These are phyloP conservation scores for Amphipoea oculea DNA, from an alignment of 2,888 invertebrate species.

Conservation along the genomic window DNA sequence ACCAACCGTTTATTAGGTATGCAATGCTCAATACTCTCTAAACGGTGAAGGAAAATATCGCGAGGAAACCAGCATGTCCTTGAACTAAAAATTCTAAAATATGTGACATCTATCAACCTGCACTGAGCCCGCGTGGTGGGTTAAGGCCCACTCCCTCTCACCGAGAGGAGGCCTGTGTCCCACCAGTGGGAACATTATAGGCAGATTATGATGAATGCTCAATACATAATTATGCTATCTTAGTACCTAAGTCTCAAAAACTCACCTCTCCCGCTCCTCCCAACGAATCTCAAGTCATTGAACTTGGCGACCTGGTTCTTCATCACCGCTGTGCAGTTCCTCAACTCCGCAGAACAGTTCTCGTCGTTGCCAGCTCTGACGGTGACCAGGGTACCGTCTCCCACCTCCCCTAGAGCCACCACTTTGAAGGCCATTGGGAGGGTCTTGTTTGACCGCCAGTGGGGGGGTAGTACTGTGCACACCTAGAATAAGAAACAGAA, in stretches of 20 bases:
- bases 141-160: background rate
- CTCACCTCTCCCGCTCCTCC: conserved; percentile 98
- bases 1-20: background rate
- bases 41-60: background rate
- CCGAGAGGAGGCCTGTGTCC: background rate
- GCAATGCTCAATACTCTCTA: background rate
- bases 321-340: conserved; percentile 98
- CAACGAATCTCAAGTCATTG: conserved; percentile 99
- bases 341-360: conserved; percentile 97
- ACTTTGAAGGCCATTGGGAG: conserved; percentile 99
- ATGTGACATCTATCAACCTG: background rate
- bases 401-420: conserved; percentile 97
- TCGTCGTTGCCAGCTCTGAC: conserved; percentile 99
- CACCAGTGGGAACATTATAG: background rate
- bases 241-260: conserved; percentile 15
- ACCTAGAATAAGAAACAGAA: conserved; percentile 82
- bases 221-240: background rate
- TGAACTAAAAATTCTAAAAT: background rate
- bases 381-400: conserved; percentile 98
- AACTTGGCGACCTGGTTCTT: conserved; percentile 99
- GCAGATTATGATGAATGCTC: background rate
- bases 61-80: background rate
- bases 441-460: conserved; percentile 99
- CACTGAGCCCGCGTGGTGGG: background rate
- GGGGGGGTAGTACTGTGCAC: conserved; percentile 97